phyloP scores from a whole-genome alignment of 1,140 invertebrate species.

The Ceratitis capitata region DNA sequence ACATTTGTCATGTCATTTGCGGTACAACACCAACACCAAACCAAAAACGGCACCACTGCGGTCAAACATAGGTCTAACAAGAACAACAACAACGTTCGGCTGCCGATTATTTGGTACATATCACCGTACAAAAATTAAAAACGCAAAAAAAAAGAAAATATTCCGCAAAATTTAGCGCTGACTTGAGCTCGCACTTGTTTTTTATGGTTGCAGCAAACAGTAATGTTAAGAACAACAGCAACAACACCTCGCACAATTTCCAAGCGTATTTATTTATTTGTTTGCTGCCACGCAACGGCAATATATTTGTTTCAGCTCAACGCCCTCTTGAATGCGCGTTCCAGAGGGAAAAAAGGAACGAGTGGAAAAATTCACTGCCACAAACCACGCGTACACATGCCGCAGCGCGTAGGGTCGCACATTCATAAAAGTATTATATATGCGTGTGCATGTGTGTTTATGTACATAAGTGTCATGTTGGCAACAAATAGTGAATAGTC shows the following conservation, averaged over 20 bases:
- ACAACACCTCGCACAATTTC: background rate
- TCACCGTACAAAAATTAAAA: background rate
- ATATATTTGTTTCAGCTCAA: background rate
- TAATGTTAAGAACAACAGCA: background rate
- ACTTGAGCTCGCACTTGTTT: background rate
- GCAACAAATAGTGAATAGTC: constrained; percentile 3
- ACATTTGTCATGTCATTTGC: constrained; percentile 63
- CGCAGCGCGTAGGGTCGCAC: too few relatives aligned
- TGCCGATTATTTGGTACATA: background rate
- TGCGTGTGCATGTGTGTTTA: background rate
- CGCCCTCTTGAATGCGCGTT: constrained; percentile 18
- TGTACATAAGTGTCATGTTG: background rate
- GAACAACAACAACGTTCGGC: background rate
- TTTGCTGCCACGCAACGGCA: background rate
- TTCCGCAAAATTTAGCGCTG: background rate
- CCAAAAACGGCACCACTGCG: background rate
- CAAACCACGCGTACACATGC: background rate
- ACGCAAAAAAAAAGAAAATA: background rate
- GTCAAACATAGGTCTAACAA: background rate
- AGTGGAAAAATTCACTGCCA: background rate
- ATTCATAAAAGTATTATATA: too few relatives aligned
- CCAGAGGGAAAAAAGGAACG: too few relatives aligned
- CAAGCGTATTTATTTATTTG: background rate
- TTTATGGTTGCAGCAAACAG: background rate
- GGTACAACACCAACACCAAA: background rate